Percentiles rank a stretch among this genome's conserved stretches.
Conservation (phyloP, 2,888 invertebrate genomes). For the Luperina nickerlii region DNA sequence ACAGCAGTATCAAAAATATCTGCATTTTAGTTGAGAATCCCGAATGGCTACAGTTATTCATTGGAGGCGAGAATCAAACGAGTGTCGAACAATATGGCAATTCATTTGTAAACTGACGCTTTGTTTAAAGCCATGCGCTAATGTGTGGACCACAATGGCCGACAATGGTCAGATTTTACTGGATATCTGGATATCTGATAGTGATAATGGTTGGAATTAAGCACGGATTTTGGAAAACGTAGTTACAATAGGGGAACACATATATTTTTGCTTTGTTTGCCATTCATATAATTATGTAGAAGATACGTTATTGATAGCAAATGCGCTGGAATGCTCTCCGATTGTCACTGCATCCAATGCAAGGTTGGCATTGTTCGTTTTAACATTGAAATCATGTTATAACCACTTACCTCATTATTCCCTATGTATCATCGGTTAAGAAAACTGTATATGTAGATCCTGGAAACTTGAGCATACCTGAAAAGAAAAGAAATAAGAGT, state of each 20-base stretch:
- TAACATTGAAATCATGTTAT: background rate
- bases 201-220: slow-evolving; percentile 46
- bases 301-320: slow-evolving; percentile 24
- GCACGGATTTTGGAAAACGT: slow-evolving; percentile 24
- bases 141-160: slow-evolving; percentile 45
- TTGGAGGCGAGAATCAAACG: slow-evolving; percentile 25
- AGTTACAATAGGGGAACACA: slow-evolving; percentile 26
- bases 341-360: slow-evolving; percentile 5
- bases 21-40: slow-evolving; percentile 50
- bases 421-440: background rate
- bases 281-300: slow-evolving; percentile 1
- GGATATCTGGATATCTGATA: slow-evolving; percentile 53
- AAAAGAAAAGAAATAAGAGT: slow-evolving; percentile 22
- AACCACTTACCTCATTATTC: slow-evolving; percentile 17
- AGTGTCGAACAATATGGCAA: slow-evolving; percentile 61
- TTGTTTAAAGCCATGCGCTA: slow-evolving; percentile 59
- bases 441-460: background rate
- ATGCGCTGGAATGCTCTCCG: slow-evolving; percentile 5
- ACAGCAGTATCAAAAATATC: slow-evolving; percentile 49
- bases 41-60: slow-evolving; percentile 35
- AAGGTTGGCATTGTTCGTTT: background rate
- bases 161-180: slow-evolving; percentile 55
- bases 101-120: slow-evolving; percentile 63
- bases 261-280: slow-evolving; percentile 53
- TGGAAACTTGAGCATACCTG: slow-evolving; percentile 43